phyloP scores from a whole-genome alignment of 2,113 vertebrate species.

The Cynocephalus volans region DNA sequence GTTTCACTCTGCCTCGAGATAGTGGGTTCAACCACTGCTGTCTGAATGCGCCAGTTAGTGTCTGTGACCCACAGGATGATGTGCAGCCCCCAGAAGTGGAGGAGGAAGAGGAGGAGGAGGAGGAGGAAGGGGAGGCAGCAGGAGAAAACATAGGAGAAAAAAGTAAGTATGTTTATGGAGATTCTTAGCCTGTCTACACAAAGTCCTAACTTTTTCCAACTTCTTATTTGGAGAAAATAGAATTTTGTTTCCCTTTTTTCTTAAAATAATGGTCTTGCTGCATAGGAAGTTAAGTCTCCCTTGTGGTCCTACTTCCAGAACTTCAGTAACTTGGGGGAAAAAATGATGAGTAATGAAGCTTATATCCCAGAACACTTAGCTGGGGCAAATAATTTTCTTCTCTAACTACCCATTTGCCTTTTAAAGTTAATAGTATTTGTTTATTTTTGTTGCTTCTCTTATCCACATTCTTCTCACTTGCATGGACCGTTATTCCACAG shows the following conservation, averaged over 20 bases:
- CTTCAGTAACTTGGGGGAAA: neutral
- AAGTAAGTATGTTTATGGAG: constrained; percentile 89
- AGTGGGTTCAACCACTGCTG: constrained; percentile 96
- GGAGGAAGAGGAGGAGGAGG: constrained; percentile 90
- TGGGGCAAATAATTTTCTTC: constrained; percentile 49
- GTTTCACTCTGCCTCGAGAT: constrained; percentile 97
- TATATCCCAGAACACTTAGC: constrained; percentile 17
- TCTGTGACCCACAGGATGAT: constrained; percentile 91
- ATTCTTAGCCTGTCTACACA: constrained; percentile 63
- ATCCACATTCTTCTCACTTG: constrained; percentile 2
- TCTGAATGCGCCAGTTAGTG: constrained; percentile 91
- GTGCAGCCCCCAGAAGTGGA: constrained; percentile 90
- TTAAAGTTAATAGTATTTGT: constrained; percentile 66
- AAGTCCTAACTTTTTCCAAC: constrained; percentile 81
- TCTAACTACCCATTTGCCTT: constrained; percentile 60
- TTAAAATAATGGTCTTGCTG: constrained; percentile 68
- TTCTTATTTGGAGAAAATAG: constrained; percentile 77
- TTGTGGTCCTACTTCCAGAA: constrained; percentile 70
- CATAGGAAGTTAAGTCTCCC: constrained; percentile 61
- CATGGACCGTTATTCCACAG: constrained; percentile 1
- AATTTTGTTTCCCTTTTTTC: constrained; percentile 53
- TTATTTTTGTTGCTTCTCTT: constrained; percentile 71
- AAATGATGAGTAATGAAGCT: constrained; percentile 67
- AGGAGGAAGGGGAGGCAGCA: constrained; percentile 87
- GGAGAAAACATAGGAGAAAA: constrained; percentile 90